A percentile compares a stretch with the other conserved stretches of the same genome.
Conservation (phyloP, 2,113 vertebrate genomes). For the Colius striatus region DNA sequence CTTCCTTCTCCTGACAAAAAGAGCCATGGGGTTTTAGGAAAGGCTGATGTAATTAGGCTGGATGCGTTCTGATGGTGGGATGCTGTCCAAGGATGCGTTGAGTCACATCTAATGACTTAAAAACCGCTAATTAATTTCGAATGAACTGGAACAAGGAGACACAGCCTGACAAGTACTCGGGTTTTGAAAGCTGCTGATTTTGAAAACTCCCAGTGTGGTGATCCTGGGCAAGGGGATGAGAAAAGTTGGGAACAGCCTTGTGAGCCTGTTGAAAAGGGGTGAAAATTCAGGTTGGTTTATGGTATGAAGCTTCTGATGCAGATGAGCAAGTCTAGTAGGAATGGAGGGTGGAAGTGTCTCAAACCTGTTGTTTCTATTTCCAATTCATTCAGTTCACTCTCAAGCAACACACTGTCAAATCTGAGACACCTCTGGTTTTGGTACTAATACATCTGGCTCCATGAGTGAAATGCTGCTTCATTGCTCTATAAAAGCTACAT, state of each 20-base stretch:
- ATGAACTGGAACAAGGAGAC: slow-evolving; percentile 52
- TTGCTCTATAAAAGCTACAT: fast-evolving
- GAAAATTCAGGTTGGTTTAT: fast-evolving
- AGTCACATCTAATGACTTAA: slow-evolving; percentile 62
- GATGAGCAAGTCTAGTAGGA: not conserved
- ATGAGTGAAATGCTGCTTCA: fast-evolving
- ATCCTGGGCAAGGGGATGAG: not conserved
- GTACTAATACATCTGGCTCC: not conserved
- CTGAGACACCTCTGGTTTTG: not conserved
- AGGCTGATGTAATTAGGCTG: slow-evolving; percentile 38
- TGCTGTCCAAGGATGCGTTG: slow-evolving; percentile 36
- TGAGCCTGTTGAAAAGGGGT: not conserved
- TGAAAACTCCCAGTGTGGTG: not conserved
- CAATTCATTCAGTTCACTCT: not conserved
- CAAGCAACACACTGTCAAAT: fast-evolving
- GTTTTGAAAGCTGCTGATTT: not conserved
- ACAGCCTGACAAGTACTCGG: not conserved
- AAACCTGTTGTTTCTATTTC: fast-evolving
- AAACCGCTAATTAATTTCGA: slow-evolving; percentile 49
- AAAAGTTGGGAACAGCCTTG: not conserved
- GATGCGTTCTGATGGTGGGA: not conserved
- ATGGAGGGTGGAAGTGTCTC: not conserved
- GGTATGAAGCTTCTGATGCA: not conserved
- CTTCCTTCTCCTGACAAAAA: not conserved
- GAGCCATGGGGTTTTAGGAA: not conserved